These are phyloP conservation scores for Lemur catta DNA, from an alignment of 2,797 vertebrate genomes.

Conservation along the genomic window DNA sequence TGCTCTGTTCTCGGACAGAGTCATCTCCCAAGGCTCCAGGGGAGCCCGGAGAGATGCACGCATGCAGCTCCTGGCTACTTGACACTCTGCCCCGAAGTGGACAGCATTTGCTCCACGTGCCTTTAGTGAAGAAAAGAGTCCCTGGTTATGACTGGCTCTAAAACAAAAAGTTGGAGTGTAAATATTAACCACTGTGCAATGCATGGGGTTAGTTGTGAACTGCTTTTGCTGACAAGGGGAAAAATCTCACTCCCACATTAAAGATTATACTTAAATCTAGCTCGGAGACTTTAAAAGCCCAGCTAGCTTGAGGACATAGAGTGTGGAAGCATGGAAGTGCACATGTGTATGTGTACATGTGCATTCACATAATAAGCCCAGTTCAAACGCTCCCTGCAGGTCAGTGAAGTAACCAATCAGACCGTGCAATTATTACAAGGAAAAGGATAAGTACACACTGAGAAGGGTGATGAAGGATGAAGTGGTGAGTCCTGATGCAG, in stretches of 20 bases:
- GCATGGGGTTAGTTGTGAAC: background rate
- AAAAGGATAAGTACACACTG: background rate
- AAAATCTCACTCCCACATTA: background rate
- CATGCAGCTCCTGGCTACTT: background rate
- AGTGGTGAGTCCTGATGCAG: background rate
- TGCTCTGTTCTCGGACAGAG: background rate
- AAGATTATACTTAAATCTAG: background rate
- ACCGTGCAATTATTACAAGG: background rate
- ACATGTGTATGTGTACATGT: background rate
- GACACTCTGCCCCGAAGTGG: background rate
- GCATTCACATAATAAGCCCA: background rate
- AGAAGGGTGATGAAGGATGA: background rate
- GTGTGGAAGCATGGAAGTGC: background rate
- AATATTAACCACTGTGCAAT: background rate
- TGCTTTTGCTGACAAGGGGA: background rate
- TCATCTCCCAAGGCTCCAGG: background rate
- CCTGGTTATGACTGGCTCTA: background rate
- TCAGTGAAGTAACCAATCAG: background rate
- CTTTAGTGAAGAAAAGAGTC: background rate
- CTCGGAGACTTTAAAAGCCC: background rate
- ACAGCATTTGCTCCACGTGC: background rate
- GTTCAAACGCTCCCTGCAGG: background rate
- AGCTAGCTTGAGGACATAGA: background rate
- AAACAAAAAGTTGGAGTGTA: background rate
- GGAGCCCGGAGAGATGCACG: background rate